phyloP scores from a whole-genome alignment of 64 coral and sea anemone genomes.

The Orbicella faveolata region DNA sequence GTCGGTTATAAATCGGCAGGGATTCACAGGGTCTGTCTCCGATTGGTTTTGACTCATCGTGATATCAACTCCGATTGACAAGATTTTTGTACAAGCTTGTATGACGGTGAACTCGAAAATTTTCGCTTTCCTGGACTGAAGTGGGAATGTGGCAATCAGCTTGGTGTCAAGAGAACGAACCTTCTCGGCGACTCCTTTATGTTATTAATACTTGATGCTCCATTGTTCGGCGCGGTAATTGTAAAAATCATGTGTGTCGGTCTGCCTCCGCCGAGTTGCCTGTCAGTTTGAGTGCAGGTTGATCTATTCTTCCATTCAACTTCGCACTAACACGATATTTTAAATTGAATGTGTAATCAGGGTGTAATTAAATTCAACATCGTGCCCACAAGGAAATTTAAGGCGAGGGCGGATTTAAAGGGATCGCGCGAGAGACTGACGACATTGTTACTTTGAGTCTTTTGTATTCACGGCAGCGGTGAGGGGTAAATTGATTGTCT shows the following conservation, averaged over 20 bases:
- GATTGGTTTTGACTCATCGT: background rate
- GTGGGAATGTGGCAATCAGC: too few relatives aligned
- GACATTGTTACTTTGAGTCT: background rate
- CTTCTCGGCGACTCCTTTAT: background rate
- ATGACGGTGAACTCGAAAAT: background rate
- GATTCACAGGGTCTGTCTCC: background rate
- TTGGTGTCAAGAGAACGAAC: background rate
- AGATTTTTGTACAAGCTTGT: background rate
- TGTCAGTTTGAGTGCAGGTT: background rate
- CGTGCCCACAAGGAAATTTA: background rate
- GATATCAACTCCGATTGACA: background rate
- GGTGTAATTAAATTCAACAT: constrained; percentile 29
- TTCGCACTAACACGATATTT: background rate
- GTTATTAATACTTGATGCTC: too few relatives aligned
- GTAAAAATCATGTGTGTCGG: background rate
- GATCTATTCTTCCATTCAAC: background rate
- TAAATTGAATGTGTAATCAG: constrained; percentile 14
- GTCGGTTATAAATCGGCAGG: background rate
- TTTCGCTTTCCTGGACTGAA: background rate
- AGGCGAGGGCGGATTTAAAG: background rate
- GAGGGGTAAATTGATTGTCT: background rate
- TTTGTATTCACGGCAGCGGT: constrained; percentile 16
- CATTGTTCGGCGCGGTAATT: background rate
- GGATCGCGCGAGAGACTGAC: background rate
- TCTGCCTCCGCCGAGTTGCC: background rate